Conservation (phyloP, 1,140 invertebrate species). For the Berghia stephanieae region DNA sequence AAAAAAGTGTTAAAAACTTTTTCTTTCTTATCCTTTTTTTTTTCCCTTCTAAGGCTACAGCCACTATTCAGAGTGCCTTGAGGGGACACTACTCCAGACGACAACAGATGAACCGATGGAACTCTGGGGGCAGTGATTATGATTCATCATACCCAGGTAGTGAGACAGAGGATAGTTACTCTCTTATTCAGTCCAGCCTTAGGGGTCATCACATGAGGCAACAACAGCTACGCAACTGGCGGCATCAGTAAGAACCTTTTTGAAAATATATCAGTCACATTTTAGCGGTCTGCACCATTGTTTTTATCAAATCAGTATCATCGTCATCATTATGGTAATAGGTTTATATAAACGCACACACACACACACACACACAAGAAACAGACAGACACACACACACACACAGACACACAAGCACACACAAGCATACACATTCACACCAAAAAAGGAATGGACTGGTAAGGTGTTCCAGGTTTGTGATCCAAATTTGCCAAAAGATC, state of each 20-base stretch:
- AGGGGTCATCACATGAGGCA: conserved; percentile 47
- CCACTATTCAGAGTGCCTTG: conserved; percentile 47
- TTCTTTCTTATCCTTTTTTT: conserved; percentile 12
- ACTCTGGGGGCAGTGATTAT: conserved; percentile 37
- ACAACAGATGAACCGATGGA: conserved; percentile 31
- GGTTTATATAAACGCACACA: too few species aligned
- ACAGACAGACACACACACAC: too few species aligned
- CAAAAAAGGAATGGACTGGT: too few species aligned
- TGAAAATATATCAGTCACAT: too few species aligned
- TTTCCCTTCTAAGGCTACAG: conserved; percentile 41
- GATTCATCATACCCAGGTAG: conserved; percentile 35
- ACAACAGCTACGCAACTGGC: conserved; percentile 21
- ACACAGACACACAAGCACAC: too few species aligned
- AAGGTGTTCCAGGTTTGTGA: too few species aligned
- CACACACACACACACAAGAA: too few species aligned
- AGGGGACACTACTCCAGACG: conserved; percentile 44
- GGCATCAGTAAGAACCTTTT: conserved; percentile 10
- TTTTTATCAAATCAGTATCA: too few species aligned
- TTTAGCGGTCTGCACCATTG: too few species aligned
- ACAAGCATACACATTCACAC: too few species aligned
- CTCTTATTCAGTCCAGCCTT: conserved; percentile 50
- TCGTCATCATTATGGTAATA: too few species aligned
- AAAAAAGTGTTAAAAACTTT: background rate
- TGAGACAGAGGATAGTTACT: conserved; percentile 43
- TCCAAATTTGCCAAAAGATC: too few species aligned